These are phyloP conservation scores for Thymelicus lineola DNA, from an alignment of 2,888 invertebrate genomes.

Conservation along the genomic window DNA sequence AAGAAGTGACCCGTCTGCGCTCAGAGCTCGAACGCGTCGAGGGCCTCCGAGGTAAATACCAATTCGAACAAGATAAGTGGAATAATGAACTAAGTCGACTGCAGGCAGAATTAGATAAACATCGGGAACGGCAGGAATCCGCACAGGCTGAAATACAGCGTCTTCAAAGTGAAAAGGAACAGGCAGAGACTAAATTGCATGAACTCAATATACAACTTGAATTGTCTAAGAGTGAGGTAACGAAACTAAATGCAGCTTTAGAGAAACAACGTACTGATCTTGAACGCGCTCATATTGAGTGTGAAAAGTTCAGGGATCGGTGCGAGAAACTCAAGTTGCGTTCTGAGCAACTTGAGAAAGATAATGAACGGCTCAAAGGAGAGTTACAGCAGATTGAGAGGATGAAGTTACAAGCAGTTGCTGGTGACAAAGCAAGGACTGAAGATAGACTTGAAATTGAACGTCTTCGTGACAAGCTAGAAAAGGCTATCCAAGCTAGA, in stretches of 20 bases:
- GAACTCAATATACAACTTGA: conserved; percentile 93
- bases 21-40: conserved; percentile 91
- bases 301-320: conserved; percentile 94
- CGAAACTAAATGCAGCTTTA: conserved; percentile 89
- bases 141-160: conserved; percentile 91
- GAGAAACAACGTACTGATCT: conserved; percentile 93
- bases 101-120: conserved; percentile 89
- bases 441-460: conserved; percentile 92
- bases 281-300: conserved; percentile 94
- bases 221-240: conserved; percentile 90
- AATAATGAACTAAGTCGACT: conserved; percentile 89
- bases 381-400: conserved; percentile 89
- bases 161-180: conserved; percentile 86
- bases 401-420: conserved; percentile 88
- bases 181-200: conserved; percentile 89
- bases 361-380: conserved; percentile 78
- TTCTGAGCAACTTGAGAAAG: conserved; percentile 88
- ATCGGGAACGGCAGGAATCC: conserved; percentile 90
- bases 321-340: conserved; percentile 93
- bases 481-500: conserved; percentile 92
- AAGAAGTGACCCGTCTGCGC: conserved; percentile 87
- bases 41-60: conserved; percentile 87
- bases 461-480: conserved; percentile 93
- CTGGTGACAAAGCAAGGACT: conserved; percentile 87
- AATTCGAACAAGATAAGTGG: conserved; percentile 85